Percentiles rank a stretch among this genome's conserved stretches.
phyloP scores from a whole-genome alignment of 2,113 vertebrate species.

The Pseudopipra pipra region DNA sequence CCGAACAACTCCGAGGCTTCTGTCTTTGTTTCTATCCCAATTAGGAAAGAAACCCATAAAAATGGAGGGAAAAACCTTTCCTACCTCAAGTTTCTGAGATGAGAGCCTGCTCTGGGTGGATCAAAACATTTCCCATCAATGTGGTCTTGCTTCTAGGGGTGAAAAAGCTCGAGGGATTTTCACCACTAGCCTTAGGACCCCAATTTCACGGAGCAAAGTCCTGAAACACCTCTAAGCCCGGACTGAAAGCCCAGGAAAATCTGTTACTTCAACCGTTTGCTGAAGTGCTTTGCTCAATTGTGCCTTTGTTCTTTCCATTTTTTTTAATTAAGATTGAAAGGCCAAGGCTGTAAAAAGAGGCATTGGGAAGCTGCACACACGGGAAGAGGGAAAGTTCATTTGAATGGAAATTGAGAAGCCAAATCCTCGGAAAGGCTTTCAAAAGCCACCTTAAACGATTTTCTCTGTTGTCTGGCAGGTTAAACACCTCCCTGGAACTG shows the following conservation, averaged over 20 bases:
- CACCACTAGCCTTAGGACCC: background rate
- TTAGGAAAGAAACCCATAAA: background rate
- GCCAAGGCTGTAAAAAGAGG: background rate
- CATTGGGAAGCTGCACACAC: background rate
- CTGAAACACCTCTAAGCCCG: background rate
- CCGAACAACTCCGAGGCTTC: background rate
- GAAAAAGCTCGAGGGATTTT: background rate
- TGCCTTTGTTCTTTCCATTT: constrained; percentile 26
- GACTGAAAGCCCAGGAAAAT: background rate
- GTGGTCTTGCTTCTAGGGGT: background rate
- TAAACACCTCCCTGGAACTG: background rate
- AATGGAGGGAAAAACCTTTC: background rate
- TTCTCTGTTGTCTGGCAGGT: background rate
- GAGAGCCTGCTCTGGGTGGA: background rate
- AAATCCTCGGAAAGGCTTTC: constrained; percentile 34
- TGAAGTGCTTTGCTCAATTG: background rate
- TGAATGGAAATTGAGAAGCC: constrained; percentile 40
- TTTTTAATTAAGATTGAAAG: constrained; percentile 54
- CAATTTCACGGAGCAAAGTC: background rate
- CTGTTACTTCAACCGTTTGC: background rate
- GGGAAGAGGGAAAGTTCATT: constrained; percentile 2
- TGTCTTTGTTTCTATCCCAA: background rate
- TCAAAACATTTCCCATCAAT: background rate
- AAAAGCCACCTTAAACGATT: constrained; percentile 25
- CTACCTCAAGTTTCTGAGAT: background rate